Base-by-base conservation (phyloP, 2,888 invertebrate genomes). In the Teinopalpus imperialis region DNA sequence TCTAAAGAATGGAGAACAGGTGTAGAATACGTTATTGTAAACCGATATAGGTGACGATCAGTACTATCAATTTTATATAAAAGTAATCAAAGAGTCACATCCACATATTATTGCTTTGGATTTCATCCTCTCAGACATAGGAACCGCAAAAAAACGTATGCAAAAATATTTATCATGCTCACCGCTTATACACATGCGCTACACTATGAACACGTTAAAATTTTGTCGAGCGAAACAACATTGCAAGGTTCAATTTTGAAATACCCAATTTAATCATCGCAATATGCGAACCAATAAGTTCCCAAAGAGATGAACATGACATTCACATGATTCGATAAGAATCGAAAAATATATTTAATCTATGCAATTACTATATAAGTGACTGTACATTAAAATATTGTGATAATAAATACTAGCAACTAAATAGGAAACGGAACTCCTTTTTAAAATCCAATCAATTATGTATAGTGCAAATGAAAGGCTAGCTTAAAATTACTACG, bases 71-170 rank as follows among this genome's bases (percentile, higher is more conserved):
- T 16, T 61, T 62, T 61, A 61, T 76, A 73, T 66, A 59, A 56
- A 54, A 57, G 52, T 52, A 54, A 52, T 57, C 63, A 62, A 69
- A 69, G 58, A 52, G 56, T 82, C 87, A 87, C 87, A 87, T 85
- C 86, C 86, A 75, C 73, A 55, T 59, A 70, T 86, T 87, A 87
- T 87, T 87, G 86, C 87, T 87, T 74, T 71, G 58, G 57, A 67
- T 70, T 58, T 50, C 52, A 57, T 58, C 63, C 58, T 66, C 59
- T 69, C 63, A 59, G 61, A 62, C 62, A 57, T 73, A 76, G 79
- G 79, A 78, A 81, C 70, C 63, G 72, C 74, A 70, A 65, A 67
- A 45, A 51, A 63, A 62, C 56, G 45, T 39, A 44, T 48, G 45
- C 46, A 41, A 48, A 49, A 43, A 49, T 42, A 52, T 35, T 32